A percentile compares a stretch with the other conserved stretches of the same genome.
Conservation (phyloP, 2,888 invertebrate genomes). For the Tipula vernalis region DNA sequence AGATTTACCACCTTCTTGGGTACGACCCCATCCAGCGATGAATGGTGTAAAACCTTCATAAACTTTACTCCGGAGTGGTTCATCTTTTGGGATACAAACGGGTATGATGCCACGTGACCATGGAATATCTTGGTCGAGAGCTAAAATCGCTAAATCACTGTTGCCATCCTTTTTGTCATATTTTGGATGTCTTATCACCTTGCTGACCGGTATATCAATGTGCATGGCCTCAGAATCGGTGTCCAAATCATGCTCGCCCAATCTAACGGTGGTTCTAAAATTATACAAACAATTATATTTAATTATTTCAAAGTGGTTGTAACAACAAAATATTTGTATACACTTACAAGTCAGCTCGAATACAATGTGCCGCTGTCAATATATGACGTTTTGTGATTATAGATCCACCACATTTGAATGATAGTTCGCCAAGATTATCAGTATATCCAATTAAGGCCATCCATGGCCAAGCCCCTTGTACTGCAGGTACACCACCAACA, state of each 20-base stretch:
- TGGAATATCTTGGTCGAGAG: slow-evolving; percentile 42
- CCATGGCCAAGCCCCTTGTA: slow-evolving; percentile 69
- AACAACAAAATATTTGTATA: background rate
- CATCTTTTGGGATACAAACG: slow-evolving; percentile 57
- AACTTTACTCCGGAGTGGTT: slow-evolving; percentile 39
- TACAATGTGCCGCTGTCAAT: slow-evolving; percentile 44
- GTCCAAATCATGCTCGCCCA: slow-evolving; percentile 66
- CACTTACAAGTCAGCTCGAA: slow-evolving; percentile 27
- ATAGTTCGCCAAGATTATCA: slow-evolving; percentile 29
- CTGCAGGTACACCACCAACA: slow-evolving; percentile 58
- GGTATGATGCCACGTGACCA: slow-evolving; percentile 53
- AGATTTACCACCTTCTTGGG: slow-evolving; percentile 44
- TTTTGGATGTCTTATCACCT: slow-evolving; percentile 23
- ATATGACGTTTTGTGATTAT: slow-evolving; percentile 43
- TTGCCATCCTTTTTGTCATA: slow-evolving; percentile 37
- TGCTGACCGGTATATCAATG: slow-evolving; percentile 46
- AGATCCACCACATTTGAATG: slow-evolving; percentile 41
- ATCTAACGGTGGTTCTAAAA: slow-evolving; percentile 48
- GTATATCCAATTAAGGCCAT: slow-evolving; percentile 60
- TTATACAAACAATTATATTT: too few relatives aligned
- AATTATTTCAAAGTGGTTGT: background rate
- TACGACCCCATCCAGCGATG: slow-evolving; percentile 51
- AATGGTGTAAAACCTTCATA: slow-evolving; percentile 49
- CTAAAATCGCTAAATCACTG: slow-evolving; percentile 69
- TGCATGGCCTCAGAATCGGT: slow-evolving; percentile 43